Base-by-base conservation (phyloP, 2,888 invertebrate genomes). In the Cotesia congregata region DNA sequence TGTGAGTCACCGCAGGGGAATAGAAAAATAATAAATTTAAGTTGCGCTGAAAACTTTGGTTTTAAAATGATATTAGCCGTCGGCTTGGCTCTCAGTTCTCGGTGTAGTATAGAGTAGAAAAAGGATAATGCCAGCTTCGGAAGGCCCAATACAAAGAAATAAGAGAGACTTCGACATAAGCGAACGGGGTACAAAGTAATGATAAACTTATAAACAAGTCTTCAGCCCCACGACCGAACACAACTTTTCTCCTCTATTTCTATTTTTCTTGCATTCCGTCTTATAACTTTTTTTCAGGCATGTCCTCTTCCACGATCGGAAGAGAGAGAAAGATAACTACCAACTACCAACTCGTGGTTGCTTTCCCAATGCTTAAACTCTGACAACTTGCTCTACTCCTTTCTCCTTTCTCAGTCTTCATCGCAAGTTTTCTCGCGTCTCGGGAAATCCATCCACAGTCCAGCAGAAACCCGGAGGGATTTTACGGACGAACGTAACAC, bases 21-120 rank as follows among this genome's bases (percentile, higher is more conserved):
- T 80, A 70, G 80, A 82, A 82, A 87, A 86, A 87, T 87, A 85
- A 88, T 87, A 88, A 87, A 86, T 83, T 84, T 86, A 87, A 87
- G 85, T 87, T 86, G 82, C 77, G 80, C 80, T 77, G 80, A 80
- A 84, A 88, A 88, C 87, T 88, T 88, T 85, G 86, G 84, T 87
- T 88, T 87, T 86, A 87, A 87, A 88, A 88, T 86, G 85, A 86
- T 87, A 86, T 88, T 86, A 85, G 80, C 81, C 80, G 76, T 75
- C 68, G 72, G 71, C 76, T 71, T 78, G 67, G 69, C 72, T 59
- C 69, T 76, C 77, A 74, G 20, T 30, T 12, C 77, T 67, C 50
- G 69, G 59, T 38, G 72, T 68, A 64, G 75, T 68, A 59, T 12
- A 69, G 39, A 41, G 20, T 9, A 69, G 30, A 60, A 38, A 62